Evolutionary conservation across 1,140 invertebrate genomes (phyloP).

Genomic region (Drosophila eugracilis): DNA sequence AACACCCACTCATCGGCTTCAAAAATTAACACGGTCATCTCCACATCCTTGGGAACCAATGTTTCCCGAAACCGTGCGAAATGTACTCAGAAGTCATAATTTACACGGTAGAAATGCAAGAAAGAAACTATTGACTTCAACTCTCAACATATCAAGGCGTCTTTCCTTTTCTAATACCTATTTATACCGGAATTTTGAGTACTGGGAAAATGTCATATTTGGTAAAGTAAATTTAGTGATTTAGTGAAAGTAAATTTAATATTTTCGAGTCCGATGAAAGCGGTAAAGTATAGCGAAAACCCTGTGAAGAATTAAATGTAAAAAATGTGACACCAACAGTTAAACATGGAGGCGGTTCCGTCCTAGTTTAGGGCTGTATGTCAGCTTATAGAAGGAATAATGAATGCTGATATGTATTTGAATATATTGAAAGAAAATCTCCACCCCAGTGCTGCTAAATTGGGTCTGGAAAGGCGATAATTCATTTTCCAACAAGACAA

Average conservation of each 20-base stretch:
- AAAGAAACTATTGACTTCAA: no score
- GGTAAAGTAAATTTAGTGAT: not conserved
- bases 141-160: not conserved
- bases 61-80: not conserved
- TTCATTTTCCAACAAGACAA: not conserved
- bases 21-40: not conserved
- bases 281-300: not conserved
- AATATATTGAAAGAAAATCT: not conserved
- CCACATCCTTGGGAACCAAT: not conserved
- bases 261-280: not conserved
- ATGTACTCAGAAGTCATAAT: not conserved
- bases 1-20: not conserved
- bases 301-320: not conserved
- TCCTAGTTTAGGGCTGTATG: constrained; percentile 3
- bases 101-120: not conserved
- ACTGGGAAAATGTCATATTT: not conserved
- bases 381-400: not conserved
- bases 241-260: no score
- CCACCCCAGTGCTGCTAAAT: constrained; percentile 6
- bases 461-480: not conserved
- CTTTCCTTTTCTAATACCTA: not conserved
- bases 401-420: not conserved
- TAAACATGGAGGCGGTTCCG: not conserved
- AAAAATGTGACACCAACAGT: not conserved
- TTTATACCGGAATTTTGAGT: constrained; percentile 1